Conservation (phyloP, 1,140 invertebrate genomes). For the Agraylea sexmaculata region DNA sequence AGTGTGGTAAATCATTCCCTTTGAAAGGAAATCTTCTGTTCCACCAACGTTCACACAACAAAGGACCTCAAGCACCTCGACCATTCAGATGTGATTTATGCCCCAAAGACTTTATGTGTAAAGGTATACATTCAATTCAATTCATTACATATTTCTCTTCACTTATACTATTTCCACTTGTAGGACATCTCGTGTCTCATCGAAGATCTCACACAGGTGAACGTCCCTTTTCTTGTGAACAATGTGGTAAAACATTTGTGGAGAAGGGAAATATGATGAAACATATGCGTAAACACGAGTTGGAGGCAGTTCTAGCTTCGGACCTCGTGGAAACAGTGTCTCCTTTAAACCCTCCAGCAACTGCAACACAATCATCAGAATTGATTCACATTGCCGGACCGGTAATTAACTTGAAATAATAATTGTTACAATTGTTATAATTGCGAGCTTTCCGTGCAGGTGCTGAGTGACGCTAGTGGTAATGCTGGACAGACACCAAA, state of each 20-base stretch:
- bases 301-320: constrained; percentile 5
- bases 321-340: neutral
- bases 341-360: neutral
- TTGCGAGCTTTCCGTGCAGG: constrained; percentile 10
- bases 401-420: constrained; percentile 6
- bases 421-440: neutral
- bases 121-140: constrained; percentile 45
- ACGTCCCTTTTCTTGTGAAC: constrained; percentile 61
- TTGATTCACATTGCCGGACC: constrained; percentile 20
- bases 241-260: constrained; percentile 67
- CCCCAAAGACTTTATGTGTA: constrained; percentile 93
- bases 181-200: constrained; percentile 75
- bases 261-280: constrained; percentile 64
- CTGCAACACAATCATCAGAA: constrained; percentile 8
- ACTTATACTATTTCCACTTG: constrained; percentile 22
- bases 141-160: neutral
- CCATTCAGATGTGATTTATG: constrained; percentile 93
- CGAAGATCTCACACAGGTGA: constrained; percentile 81
- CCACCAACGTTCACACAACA: constrained; percentile 90
- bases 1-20: constrained; percentile 78
- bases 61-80: constrained; percentile 62
- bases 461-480: constrained; percentile 13
- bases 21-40: constrained; percentile 84
- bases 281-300: constrained; percentile 28
- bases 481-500: constrained; percentile 6